phyloP scores from a whole-genome alignment of 2,113 vertebrate genomes.

The Budorcas taxicolor region DNA sequence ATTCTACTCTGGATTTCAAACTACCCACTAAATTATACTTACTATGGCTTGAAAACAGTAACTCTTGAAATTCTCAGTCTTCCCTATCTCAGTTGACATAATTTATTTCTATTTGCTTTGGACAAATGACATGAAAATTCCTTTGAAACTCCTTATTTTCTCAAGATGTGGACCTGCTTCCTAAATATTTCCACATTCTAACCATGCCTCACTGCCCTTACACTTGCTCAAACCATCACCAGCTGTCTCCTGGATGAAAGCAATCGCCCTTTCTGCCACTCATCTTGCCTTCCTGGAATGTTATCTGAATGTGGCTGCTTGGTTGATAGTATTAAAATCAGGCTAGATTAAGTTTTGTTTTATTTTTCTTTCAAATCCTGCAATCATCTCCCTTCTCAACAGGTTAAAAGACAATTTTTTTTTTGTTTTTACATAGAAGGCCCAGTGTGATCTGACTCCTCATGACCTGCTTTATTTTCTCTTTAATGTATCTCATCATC shows the following conservation, averaged over 20 bases:
- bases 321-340: background rate
- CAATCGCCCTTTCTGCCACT: background rate
- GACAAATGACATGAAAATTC: background rate
- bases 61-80: background rate
- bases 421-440: background rate
- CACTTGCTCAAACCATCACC: background rate
- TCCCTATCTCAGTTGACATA: background rate
- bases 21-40: background rate
- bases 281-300: background rate
- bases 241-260: background rate
- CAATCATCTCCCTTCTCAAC: background rate
- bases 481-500: background rate
- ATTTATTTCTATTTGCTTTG: background rate
- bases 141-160: background rate
- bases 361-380: background rate
- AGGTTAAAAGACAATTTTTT: background rate
- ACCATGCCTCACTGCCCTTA: background rate
- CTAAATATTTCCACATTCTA: background rate
- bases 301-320: background rate
- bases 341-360: background rate
- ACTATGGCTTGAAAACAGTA: background rate
- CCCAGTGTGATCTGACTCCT: background rate
- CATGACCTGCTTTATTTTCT: background rate
- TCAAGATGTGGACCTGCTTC: background rate
- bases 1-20: background rate